Evolutionary conservation across 2,113 vertebrate species (phyloP).

Genomic region (Oophaga pumilio): DNA sequence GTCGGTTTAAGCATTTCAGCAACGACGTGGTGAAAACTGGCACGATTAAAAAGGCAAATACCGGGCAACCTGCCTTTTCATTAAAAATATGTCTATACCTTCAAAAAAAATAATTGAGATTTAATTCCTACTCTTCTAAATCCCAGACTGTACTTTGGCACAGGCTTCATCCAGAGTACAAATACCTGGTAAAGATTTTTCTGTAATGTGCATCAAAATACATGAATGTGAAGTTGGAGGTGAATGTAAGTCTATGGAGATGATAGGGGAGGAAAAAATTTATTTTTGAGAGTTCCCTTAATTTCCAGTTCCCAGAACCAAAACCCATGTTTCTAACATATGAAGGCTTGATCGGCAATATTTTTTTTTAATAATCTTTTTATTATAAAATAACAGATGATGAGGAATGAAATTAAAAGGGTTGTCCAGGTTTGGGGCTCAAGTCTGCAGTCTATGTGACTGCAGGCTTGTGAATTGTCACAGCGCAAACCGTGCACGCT

Average conservation of each 20-base stretch:
- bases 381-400: not conserved
- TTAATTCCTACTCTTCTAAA: conserved; percentile 32
- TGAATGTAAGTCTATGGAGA: not conserved
- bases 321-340: not conserved
- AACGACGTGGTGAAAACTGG: conserved; percentile 31
- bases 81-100: conserved; percentile 48
- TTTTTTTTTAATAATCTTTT: too few relatives aligned
- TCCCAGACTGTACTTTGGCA: conserved; percentile 55
- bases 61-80: conserved; percentile 16
- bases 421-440: too few relatives aligned
- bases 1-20: conserved; percentile 32
- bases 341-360: too few relatives aligned
- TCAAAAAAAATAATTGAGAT: conserved; percentile 45
- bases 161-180: not conserved
- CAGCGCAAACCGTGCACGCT: too few relatives aligned
- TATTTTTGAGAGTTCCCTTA: not conserved
- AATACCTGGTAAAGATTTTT: conserved; percentile 10
- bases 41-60: conserved; percentile 36
- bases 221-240: not conserved
- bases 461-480: too few relatives aligned
- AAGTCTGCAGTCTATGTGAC: too few relatives aligned
- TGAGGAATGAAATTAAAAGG: not conserved
- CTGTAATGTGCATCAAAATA: not conserved
- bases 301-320: not conserved
- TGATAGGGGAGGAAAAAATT: not conserved